phyloP scores from a whole-genome alignment of 2,113 vertebrate species.

The Osmerus eperlanus region DNA sequence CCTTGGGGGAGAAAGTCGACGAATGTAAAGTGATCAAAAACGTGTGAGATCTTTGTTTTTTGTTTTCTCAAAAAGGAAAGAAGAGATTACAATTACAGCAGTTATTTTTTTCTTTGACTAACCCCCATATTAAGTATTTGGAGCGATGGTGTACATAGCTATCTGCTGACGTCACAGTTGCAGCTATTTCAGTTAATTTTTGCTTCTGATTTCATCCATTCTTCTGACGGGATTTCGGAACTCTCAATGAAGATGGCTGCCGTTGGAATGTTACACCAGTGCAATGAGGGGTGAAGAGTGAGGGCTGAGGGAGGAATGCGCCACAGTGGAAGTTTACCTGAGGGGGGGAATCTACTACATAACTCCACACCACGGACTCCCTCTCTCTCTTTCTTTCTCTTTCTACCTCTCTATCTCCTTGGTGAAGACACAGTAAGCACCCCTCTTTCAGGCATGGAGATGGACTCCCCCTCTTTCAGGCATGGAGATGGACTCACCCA shows the following conservation, averaged over 20 bases:
- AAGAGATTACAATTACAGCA: constrained; percentile 16
- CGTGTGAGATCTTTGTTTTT: constrained; percentile 26
- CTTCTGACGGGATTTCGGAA: constrained; percentile 33
- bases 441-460: constrained; percentile 43
- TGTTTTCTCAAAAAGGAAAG: constrained; percentile 26
- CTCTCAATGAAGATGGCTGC: constrained; percentile 59
- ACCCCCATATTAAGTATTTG: constrained; percentile 43
- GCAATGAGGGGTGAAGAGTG: background rate
- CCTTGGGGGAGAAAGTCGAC: constrained; percentile 22
- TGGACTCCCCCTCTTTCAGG: constrained; percentile 59
- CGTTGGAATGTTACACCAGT: constrained; percentile 62
- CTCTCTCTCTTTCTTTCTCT: constrained; percentile 59
- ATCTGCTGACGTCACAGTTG: constrained; percentile 27
- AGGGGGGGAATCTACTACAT: constrained; percentile 30
- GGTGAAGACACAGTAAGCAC: constrained; percentile 34
- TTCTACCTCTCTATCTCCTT: constrained; percentile 28
- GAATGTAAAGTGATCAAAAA: constrained; percentile 61
- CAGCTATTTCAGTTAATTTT: constrained; percentile 51
- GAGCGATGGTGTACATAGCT: constrained; percentile 62
- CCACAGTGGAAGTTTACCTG: background rate
- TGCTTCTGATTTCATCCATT: constrained; percentile 40
- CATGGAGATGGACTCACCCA: constrained; percentile 57
- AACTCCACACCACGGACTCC: constrained; percentile 58
- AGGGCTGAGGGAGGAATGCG: background rate
- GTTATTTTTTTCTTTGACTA: constrained; percentile 34